Conservation (phyloP, 2,888 invertebrate genomes). For the Leucania comma region DNA sequence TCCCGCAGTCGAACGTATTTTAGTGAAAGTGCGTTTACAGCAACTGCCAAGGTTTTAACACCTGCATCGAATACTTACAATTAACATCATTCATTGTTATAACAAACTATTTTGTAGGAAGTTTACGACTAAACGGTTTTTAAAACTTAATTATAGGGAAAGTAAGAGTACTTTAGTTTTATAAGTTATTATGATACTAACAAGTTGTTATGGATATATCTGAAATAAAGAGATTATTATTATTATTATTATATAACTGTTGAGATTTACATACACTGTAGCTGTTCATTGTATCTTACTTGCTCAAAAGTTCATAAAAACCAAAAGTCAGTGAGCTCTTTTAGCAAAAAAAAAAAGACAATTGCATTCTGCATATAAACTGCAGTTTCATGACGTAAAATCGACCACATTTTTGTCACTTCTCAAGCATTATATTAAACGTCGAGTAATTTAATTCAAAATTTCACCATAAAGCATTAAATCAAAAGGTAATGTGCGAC, state of each 20-base stretch:
- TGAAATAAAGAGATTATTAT: too few species aligned
- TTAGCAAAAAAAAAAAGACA: conserved; percentile 4
- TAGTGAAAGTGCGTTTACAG: conserved; percentile 82
- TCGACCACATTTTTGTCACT: conserved; percentile 44
- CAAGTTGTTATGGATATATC: too few species aligned
- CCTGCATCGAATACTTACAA: conserved; percentile 66
- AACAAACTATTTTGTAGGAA: conserved; percentile 38
- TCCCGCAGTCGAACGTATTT: conserved; percentile 68
- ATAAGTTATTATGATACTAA: too few species aligned
- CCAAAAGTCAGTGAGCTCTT: conserved; percentile 1
- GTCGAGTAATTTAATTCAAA: conserved; percentile 70
- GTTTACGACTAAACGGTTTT: conserved; percentile 2
- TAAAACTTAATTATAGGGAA: conserved; percentile 3
- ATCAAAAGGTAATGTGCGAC: conserved; percentile 71
- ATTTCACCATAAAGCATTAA: conserved; percentile 65
- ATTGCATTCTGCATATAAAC: conserved; percentile 20
- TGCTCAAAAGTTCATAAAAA: neutral
- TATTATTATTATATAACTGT: neutral
- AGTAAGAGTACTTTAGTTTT: neutral
- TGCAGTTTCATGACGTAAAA: conserved; percentile 42
- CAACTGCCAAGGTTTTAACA: conserved; percentile 80
- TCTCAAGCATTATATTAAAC: conserved; percentile 57
- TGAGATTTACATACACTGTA: neutral
- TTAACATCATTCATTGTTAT: conserved; percentile 49
- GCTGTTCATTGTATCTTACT: neutral